A percentile compares a stretch with the other conserved stretches of the same genome.
These are phyloP conservation scores for Sebastes ruberrimus DNA, from an alignment of 2,797 vertebrate species.

Conservation along the genomic window DNA sequence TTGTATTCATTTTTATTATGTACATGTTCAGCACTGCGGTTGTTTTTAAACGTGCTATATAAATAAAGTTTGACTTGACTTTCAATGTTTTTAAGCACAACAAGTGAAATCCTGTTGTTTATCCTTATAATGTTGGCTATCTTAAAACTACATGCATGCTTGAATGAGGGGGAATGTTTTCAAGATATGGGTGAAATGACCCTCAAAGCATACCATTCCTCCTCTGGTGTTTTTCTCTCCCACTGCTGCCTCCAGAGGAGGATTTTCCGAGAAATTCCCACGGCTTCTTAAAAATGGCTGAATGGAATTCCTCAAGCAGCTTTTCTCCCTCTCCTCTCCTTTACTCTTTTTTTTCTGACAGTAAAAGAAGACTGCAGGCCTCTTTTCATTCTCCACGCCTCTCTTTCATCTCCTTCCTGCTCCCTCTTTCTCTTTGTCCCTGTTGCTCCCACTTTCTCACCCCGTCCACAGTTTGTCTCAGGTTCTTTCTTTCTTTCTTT, in stretches of 20 bases:
- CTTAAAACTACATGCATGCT: neutral
- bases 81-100: neutral
- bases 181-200: neutral
- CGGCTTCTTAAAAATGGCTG: slow-evolving; percentile 45
- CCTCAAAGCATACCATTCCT: neutral
- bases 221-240: neutral
- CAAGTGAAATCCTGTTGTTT: neutral
- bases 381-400: slow-evolving; percentile 38
- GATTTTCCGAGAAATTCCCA: slow-evolving; percentile 49
- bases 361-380: slow-evolving; percentile 28
- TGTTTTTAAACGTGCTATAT: too few species aligned
- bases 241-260: neutral
- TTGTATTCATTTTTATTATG: too few species aligned
- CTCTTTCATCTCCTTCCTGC: slow-evolving; percentile 34
- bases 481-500: slow-evolving; percentile 5
- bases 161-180: too few species aligned
- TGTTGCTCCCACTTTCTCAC: neutral
- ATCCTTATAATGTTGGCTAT: neutral
- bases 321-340: slow-evolving; percentile 28
- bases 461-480: neutral
- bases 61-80: too few species aligned
- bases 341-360: neutral
- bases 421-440: slow-evolving; percentile 12
- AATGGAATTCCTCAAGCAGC: slow-evolving; percentile 64
- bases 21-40: too few species aligned